Evolutionary conservation across 2,888 invertebrate genomes (phyloP).

Genomic region (Drosophila tanythrix): DNA sequence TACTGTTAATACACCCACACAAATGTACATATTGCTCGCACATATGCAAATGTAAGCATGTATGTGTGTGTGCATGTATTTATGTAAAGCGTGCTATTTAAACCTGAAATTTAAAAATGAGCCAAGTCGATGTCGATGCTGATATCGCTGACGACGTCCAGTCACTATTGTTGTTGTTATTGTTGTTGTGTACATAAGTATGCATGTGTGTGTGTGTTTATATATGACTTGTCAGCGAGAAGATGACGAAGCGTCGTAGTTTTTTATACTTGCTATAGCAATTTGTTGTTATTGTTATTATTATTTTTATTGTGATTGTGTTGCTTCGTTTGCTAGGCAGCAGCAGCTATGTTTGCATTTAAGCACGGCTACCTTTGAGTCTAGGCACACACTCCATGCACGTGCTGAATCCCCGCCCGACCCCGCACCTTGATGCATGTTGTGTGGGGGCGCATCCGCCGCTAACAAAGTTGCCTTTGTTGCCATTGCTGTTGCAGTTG

Average conservation of each 20-base stretch:
- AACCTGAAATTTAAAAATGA: conserved; percentile 65
- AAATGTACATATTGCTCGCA: conserved; percentile 9
- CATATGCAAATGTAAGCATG: conserved; percentile 22
- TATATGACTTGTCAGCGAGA: conserved; percentile 25
- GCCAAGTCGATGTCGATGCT: conserved; percentile 29
- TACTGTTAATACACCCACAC: neutral
- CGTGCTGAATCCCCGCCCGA: conserved; percentile 35
- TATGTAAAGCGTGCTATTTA: conserved; percentile 62
- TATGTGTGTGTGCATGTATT: neutral
- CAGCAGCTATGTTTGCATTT: conserved; percentile 21
- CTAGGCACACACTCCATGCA: conserved; percentile 54
- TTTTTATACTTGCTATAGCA: conserved; percentile 41
- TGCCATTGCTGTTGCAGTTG: conserved; percentile 2
- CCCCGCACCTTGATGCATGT: neutral
- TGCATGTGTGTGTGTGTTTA: neutral
- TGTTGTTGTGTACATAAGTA: conserved; percentile 16
- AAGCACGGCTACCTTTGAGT: conserved; percentile 9
- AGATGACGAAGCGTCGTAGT: conserved; percentile 67
- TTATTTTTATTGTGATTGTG: conserved; percentile 49
- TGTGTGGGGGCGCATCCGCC: conserved; percentile 27
- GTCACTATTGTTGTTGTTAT: conserved; percentile 54
- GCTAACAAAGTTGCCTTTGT: conserved; percentile 23
- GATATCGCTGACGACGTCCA: conserved; percentile 40
- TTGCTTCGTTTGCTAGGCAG: conserved; percentile 45
- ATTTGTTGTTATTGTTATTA: conserved; percentile 47